A percentile compares a stretch with the other conserved stretches of the same genome.
Evolutionary conservation across 2,888 invertebrate genomes (phyloP).

Genomic region (Melitaea athalia): DNA sequence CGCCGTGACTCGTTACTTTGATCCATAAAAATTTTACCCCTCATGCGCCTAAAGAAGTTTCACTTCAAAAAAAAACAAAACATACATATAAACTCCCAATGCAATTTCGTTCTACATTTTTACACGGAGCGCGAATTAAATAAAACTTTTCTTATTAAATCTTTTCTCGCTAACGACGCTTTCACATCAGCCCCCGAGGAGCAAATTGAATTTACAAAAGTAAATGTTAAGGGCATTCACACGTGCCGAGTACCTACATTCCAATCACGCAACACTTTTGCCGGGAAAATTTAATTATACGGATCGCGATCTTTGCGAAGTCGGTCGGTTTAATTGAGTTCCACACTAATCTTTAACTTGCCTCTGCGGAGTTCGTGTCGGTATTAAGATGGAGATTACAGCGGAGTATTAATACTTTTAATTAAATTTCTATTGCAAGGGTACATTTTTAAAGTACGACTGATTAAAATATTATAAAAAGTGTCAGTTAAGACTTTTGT

Average conservation of each 20-base stretch:
- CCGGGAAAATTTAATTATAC: constrained; percentile 73
- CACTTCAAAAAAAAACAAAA: neutral
- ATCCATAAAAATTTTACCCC: no score
- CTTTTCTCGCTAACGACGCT: constrained; percentile 29
- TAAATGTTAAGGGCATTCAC: constrained; percentile 34
- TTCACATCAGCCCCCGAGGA: constrained; percentile 27
- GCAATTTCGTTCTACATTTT: neutral
- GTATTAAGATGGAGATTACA: constrained; percentile 41
- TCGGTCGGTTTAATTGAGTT: constrained; percentile 75
- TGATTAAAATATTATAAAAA: no score
- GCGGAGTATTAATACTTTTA: constrained; percentile 15
- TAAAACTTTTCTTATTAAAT: constrained; percentile 27
- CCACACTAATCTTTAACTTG: constrained; percentile 69
- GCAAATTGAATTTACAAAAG: constrained; percentile 35
- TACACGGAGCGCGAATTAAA: constrained; percentile 1
- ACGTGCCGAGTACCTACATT: constrained; percentile 44
- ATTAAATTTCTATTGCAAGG: neutral
- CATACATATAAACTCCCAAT: neutral
- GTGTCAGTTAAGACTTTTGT: neutral
- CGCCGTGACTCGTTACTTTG: no score
- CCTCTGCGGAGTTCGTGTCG: constrained; percentile 43
- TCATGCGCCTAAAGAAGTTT: no score
- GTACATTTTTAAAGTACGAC: neutral
- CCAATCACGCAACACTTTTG: constrained; percentile 70
- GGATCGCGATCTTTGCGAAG: constrained; percentile 66